Conservation (phyloP, 53 echinoderm and acorn worm species). For the Actinopyga echinites region DNA sequence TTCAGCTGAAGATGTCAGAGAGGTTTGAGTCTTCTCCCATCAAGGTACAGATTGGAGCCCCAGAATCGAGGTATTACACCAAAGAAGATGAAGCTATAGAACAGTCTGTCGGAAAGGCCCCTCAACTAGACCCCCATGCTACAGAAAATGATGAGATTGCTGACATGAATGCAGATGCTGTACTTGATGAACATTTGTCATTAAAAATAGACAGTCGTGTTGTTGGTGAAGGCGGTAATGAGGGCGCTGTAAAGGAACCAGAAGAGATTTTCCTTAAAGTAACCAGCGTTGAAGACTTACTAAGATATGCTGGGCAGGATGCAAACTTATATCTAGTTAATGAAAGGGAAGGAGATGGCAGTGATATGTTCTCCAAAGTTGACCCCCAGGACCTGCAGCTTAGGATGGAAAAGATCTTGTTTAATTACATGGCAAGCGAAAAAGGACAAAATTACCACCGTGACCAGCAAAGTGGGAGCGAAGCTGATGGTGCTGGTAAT, state of each 20-base stretch:
- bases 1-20: constrained; percentile 4
- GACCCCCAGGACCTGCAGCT: constrained; percentile 53
- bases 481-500: constrained; percentile 53
- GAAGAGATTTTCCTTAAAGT: background rate
- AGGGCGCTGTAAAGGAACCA: background rate
- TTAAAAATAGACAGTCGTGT: constrained; percentile 21
- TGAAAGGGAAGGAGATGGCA: constrained; percentile 21
- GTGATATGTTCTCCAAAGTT: constrained; percentile 44
- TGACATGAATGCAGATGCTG: background rate
- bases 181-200: constrained; percentile 10
- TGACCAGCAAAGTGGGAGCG: constrained; percentile 23
- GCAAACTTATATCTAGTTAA: background rate
- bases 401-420: constrained; percentile 58
- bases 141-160: constrained; percentile 11
- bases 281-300: background rate
- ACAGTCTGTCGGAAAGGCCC: background rate
- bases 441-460: constrained; percentile 61
- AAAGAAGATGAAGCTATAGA: background rate
- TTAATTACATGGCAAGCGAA: constrained; percentile 65
- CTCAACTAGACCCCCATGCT: background rate
- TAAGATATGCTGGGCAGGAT: constrained; percentile 1
- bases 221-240: background rate
- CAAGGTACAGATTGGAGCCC: background rate
- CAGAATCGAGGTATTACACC: constrained; percentile 6
- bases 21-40: background rate